A percentile compares a stretch with the other conserved stretches of the same genome.
phyloP scores from a whole-genome alignment of 1,140 invertebrate genomes.

The Pemphigus obesinymphae region DNA sequence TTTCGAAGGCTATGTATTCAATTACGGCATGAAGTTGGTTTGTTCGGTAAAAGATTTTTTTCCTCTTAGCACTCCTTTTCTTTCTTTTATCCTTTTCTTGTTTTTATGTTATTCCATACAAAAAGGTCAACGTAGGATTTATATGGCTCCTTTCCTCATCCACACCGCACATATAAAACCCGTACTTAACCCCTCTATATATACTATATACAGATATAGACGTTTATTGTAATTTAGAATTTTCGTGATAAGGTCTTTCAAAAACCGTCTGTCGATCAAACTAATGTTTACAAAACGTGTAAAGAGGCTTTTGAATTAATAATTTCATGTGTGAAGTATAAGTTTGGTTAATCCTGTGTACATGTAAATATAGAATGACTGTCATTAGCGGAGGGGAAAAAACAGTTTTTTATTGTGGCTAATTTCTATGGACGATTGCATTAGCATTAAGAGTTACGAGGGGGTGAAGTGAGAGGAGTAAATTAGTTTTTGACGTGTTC shows the following conservation, averaged over 20 bases:
- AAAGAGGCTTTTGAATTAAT: slow-evolving; percentile 14
- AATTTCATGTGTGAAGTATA: not conserved
- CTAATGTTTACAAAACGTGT: not conserved
- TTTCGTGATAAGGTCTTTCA: not conserved
- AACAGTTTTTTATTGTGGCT: not conserved
- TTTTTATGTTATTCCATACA: not conserved
- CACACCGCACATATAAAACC: not conserved
- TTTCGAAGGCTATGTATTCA: not conserved
- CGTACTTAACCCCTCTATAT: not conserved
- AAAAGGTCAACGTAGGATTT: not conserved
- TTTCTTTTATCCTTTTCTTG: not conserved
- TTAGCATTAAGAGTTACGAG: not conserved
- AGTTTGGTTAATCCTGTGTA: slow-evolving; percentile 15
- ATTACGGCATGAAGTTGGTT: not conserved
- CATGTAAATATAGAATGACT: not conserved
- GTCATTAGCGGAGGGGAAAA: not conserved
- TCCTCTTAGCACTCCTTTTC: not conserved
- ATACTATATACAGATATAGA: not conserved
- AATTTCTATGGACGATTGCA: slow-evolving; percentile 11
- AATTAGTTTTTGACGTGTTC: slow-evolving; percentile 14
- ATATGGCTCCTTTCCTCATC: not conserved
- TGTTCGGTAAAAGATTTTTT: not conserved
- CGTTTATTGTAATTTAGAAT: slow-evolving; percentile 1
- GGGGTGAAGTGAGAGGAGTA: not conserved
- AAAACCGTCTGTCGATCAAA: slow-evolving; percentile 6